These are phyloP conservation scores for Crocidura indochinensis DNA, from an alignment of 2,797 vertebrate species.

Conservation along the genomic window DNA sequence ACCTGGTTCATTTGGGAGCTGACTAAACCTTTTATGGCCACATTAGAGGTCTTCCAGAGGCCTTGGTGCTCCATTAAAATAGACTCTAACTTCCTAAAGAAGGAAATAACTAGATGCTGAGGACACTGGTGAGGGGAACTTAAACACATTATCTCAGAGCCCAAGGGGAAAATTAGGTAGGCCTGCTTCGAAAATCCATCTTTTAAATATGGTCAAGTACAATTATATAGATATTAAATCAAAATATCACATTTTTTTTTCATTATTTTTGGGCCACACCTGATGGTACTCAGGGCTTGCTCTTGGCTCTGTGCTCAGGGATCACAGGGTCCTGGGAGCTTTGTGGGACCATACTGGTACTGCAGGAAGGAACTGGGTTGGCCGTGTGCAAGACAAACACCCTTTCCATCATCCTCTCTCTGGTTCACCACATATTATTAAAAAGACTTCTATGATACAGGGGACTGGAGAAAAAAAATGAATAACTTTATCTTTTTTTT, in stretches of 20 bases:
- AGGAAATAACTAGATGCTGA: not conserved
- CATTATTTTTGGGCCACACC: too few species aligned
- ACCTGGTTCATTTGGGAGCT: constrained; percentile 24
- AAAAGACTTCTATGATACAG: not conserved
- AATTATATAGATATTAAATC: constrained; percentile 37
- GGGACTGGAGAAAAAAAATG: not conserved
- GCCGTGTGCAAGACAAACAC: too few species aligned
- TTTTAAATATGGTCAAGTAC: constrained; percentile 33
- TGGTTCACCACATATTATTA: not conserved
- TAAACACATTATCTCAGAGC: not conserved
- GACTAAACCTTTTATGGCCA: constrained; percentile 27
- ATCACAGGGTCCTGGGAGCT: too few species aligned
- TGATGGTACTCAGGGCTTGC: too few species aligned
- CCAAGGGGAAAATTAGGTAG: not conserved
- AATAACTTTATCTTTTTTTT: too few species aligned
- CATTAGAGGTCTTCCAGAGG: not conserved
- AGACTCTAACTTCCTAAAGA: constrained; percentile 1
- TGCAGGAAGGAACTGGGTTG: too few species aligned
- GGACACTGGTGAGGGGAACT: not conserved
- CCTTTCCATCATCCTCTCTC: too few species aligned
- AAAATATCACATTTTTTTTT: constrained; percentile 26
- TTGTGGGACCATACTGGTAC: too few species aligned
- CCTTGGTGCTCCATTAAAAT: not conserved
- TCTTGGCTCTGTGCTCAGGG: too few species aligned
- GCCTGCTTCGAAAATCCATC: not conserved